Percentiles rank a stretch among this genome's conserved stretches.
These are phyloP conservation scores for Catharus ustulatus DNA, from an alignment of 2,797 vertebrate genomes.

Conservation along the genomic window DNA sequence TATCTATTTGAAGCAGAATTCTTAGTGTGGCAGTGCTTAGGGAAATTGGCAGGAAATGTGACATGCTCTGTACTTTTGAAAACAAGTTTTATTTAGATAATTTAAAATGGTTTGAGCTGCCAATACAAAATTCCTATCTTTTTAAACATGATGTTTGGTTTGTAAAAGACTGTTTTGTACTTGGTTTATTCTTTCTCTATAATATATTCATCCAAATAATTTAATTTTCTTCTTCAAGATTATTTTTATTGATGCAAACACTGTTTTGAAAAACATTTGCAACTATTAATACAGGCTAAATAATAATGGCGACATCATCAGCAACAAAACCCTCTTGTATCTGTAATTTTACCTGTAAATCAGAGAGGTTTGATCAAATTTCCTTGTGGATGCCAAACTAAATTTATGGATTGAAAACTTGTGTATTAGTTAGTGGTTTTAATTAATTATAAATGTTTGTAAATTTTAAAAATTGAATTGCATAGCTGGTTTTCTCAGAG, in stretches of 20 bases:
- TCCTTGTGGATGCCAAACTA: rapidly evolving
- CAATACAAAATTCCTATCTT: background rate
- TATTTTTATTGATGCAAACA: background rate
- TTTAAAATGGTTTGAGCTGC: background rate
- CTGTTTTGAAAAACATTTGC: background rate
- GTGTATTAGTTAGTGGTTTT: background rate
- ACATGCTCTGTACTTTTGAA: background rate
- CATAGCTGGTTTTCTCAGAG: background rate
- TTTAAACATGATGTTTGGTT: background rate
- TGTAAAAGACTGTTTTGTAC: background rate
- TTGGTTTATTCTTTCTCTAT: background rate
- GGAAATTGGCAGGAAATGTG: background rate
- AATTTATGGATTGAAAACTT: background rate
- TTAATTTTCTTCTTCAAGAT: background rate
- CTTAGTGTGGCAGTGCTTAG: background rate
- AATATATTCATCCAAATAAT: background rate
- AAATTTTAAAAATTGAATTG: background rate
- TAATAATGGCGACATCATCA: background rate
- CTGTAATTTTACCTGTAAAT: background rate
- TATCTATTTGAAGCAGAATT: slow-evolving; percentile 14
- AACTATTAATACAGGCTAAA: background rate
- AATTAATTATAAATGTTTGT: background rate
- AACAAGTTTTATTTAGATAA: background rate
- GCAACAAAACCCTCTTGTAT: background rate
- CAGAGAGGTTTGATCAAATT: background rate